These are phyloP conservation scores for Knipowitschia caucasica DNA, from an alignment of 2,797 vertebrate genomes.

Conservation along the genomic window DNA sequence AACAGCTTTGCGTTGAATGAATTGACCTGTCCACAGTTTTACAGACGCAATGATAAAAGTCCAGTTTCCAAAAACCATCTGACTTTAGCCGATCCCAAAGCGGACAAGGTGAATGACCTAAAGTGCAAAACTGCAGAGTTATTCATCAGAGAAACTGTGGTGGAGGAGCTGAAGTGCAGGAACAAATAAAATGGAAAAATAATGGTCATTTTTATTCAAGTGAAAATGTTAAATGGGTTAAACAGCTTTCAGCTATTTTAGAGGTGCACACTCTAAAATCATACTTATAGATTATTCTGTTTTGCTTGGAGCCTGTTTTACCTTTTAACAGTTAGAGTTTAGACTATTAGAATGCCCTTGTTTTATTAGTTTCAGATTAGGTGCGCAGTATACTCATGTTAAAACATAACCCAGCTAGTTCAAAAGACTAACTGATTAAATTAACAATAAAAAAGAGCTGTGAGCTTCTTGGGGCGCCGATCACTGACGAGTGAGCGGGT, in stretches of 20 bases:
- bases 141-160: slow-evolving; percentile 55
- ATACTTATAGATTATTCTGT: too few relatives aligned
- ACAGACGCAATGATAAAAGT: slow-evolving; percentile 62
- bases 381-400: too few relatives aligned
- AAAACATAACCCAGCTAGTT: too few relatives aligned
- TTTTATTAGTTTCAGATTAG: too few relatives aligned
- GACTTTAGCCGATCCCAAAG: slow-evolving; percentile 53
- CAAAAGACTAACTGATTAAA: too few relatives aligned
- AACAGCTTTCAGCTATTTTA: background rate
- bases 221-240: background rate
- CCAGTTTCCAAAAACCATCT: slow-evolving; percentile 65
- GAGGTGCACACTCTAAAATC: background rate
- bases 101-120: slow-evolving; percentile 63
- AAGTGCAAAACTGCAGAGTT: slow-evolving; percentile 46
- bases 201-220: background rate
- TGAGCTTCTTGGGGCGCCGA: too few relatives aligned
- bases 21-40: slow-evolving; percentile 65
- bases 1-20: slow-evolving; percentile 67
- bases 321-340: too few relatives aligned
- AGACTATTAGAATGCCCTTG: too few relatives aligned
- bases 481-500: too few relatives aligned
- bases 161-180: background rate
- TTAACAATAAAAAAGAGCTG: too few relatives aligned
- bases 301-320: too few relatives aligned
- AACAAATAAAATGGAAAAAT: background rate